phyloP scores from a whole-genome alignment of 2,888 invertebrate genomes.

The Thelaira solivaga region DNA sequence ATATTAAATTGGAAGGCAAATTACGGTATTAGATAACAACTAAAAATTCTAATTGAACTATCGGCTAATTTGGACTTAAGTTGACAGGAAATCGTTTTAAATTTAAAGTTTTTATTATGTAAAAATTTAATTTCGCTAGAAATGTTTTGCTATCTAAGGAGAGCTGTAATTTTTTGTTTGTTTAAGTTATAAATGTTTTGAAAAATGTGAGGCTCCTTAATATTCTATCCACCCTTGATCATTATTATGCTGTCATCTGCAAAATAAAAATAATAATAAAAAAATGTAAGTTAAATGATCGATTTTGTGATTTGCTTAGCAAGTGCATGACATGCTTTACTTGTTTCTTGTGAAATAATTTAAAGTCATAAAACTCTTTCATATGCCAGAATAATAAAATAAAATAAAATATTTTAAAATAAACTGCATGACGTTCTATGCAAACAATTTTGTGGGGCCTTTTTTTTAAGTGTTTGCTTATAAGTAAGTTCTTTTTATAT shows the following conservation, averaged over 20 bases:
- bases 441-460: neutral
- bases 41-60: too few relatives aligned
- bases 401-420: too few relatives aligned
- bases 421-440: too few relatives aligned
- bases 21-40: too few relatives aligned
- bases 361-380: conserved; percentile 10
- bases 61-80: too few relatives aligned
- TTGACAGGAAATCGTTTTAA: too few relatives aligned
- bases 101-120: too few relatives aligned
- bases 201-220: neutral
- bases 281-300: conserved; percentile 52
- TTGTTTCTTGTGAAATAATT: neutral
- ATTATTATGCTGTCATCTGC: neutral
- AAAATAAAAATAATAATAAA: conserved; percentile 22
- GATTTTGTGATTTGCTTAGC: conserved; percentile 52
- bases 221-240: neutral
- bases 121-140: too few relatives aligned
- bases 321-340: conserved; percentile 50
- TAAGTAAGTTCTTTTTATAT: neutral
- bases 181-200: neutral
- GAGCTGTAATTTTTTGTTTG: too few relatives aligned
- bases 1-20: too few relatives aligned
- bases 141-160: too few relatives aligned
- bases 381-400: conserved; percentile 22
- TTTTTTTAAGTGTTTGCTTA: neutral